Evolutionary conservation across 2,888 invertebrate species (phyloP), one percentile per base, ranked within the genome.

Genomic region (Trachelus troglodyta): DNA sequence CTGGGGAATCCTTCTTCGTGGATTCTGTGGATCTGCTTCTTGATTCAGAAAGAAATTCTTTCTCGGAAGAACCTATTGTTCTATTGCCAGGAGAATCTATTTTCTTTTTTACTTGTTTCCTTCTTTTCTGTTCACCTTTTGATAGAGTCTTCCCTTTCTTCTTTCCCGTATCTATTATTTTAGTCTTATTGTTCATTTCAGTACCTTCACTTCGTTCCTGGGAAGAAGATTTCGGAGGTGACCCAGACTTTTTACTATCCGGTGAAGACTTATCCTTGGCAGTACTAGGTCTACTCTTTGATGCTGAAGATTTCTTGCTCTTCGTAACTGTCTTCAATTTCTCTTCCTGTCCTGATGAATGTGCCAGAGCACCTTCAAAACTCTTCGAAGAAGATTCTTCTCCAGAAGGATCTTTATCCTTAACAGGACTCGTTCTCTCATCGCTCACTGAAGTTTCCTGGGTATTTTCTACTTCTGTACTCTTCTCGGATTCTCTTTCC

Each of bases 391-490:
- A 74, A n/a, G 76, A 35, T 69, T 78, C 74, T n/a, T 33, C 40
- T 34, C 56, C 77, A 40, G 77, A 77, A 40, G 68, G 30, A 11
- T 40, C 40, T 56, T 56, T 56, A 23, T 56, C 40, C 40, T 56
- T 56, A 23, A 33, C 31, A 69, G 30, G 68, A 75, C 68, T 34
- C 11, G 37, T 23, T 71, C 71, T 69, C 76, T 75, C 79, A 68
- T 34, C 77, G 34, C 31, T 75, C 78, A 23, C 80, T 69, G 79
- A 77, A n/a, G 30, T 34, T 69, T 74, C 76, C 76, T 80, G 76
- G 56, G 74, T 33, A 90, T 76, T 88, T 86, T 81, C 88, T 90
- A 77, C 91, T 90, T 80, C 89, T 90, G 80, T 90, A 88, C 84
- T 91, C 91, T 56, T 90, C 9, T 23, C 9, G 23, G 40, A 56